Evolutionary conservation across 2,888 invertebrate species (phyloP).

Genomic region (Camptogramma bilineatum): DNA sequence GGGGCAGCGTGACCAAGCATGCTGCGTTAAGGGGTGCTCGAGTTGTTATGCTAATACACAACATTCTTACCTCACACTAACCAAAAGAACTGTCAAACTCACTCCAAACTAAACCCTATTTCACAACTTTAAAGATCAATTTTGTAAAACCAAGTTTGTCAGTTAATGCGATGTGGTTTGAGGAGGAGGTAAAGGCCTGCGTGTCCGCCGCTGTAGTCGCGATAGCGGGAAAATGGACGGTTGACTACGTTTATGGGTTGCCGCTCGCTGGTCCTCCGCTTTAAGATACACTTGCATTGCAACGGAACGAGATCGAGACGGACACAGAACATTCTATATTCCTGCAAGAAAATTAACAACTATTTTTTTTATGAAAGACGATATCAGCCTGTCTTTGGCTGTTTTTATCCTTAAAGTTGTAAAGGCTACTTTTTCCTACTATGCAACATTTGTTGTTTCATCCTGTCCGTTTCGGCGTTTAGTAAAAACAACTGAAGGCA

Average conservation of each 20-base stretch:
- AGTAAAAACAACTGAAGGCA: conserved; percentile 62
- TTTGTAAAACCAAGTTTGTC: conserved; percentile 7
- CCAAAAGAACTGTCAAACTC: conserved; percentile 26
- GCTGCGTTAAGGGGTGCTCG: conserved; percentile 83
- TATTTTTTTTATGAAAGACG: not conserved
- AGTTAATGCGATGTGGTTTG: conserved; percentile 46
- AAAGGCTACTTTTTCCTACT: not conserved
- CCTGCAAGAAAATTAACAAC: not conserved
- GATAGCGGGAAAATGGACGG: conserved; percentile 84
- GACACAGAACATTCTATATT: not conserved
- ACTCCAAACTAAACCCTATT: conserved; percentile 45
- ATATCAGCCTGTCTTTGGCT: not conserved
- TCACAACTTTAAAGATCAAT: conserved; percentile 6
- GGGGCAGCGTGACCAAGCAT: conserved; percentile 84
- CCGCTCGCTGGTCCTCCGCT: conserved; percentile 70
- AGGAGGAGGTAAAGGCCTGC: conserved; percentile 60
- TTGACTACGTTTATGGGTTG: conserved; percentile 83
- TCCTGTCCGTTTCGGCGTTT: conserved; percentile 6
- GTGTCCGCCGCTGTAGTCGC: conserved; percentile 75
- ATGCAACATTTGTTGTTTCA: not conserved
- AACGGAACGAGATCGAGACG: conserved; percentile 27
- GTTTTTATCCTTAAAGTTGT: not conserved
- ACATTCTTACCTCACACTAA: conserved; percentile 42
- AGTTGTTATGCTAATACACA: conserved; percentile 81
- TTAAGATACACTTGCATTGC: conserved; percentile 63